Base-by-base conservation (phyloP, 2,888 invertebrate species). In the Eilema griseolum region DNA sequence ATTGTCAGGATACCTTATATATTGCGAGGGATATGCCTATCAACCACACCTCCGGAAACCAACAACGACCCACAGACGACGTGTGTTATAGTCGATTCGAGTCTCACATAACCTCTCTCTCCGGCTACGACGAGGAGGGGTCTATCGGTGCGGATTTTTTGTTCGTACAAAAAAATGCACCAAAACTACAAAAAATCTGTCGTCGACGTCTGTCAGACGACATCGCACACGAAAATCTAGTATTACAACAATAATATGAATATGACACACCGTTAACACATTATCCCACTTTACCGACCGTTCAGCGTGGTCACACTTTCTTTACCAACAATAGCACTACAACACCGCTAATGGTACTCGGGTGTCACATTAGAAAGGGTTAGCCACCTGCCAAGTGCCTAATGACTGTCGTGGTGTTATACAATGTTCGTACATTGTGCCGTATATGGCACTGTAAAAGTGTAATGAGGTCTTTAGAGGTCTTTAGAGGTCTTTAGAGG, bases 261-360 rank as follows among this genome's bases (percentile, higher is more conserved):
- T 52, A 52, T 52, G 10, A 10, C 3, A 26, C 7, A 20, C 26
- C 31, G 37, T 41, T 12, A 26, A 41, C 26, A 68, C 23, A 63
- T 41, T 68, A 63, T 57, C 68, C 61, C 37, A 63, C 10, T 62
- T 63, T n/a, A 24, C 14, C 12, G 16, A 46, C n/a, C 28, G 23
- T 2, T 14, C 31, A 61, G 31, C 33, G 33, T 67, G 41, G 28
- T 20, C 56, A 28, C 37, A 70, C 56, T 70, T 65, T 66, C 61
- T 65, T 61, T 26, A 31, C 33, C 61, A 67, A 66, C 69, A 66
- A 67, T 66, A 57, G 65, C 37, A 59, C 62, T 28, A 75, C 75
- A 70, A 69, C 60, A 59, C 28, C 37, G 60, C 73, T 80, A 82
- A 82, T 82, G 79, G 80, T 72, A 59, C 76, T 77, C 73, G 70